These are phyloP conservation scores for Acipenser oxyrinchus DNA, from an alignment of 2,797 vertebrate genomes.

Conservation along the genomic window DNA sequence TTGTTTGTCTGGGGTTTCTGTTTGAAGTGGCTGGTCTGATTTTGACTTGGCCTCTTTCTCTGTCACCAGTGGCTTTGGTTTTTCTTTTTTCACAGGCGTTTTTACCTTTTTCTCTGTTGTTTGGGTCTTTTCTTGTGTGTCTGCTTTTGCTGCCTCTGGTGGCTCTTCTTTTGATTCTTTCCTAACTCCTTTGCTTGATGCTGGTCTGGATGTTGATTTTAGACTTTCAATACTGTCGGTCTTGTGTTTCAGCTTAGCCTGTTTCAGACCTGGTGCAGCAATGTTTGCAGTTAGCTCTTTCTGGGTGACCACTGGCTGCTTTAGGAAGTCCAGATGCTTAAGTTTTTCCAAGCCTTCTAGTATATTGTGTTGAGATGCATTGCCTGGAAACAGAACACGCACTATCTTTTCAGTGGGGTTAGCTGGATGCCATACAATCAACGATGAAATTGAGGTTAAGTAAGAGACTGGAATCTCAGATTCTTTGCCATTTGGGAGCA, in stretches of 20 bases:
- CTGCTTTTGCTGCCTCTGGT: slow-evolving; percentile 61
- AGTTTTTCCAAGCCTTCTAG: slow-evolving; percentile 93
- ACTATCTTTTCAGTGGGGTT: slow-evolving; percentile 91
- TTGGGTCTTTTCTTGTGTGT: slow-evolving; percentile 53
- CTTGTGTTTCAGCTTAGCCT: slow-evolving; percentile 81
- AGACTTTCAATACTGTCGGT: slow-evolving; percentile 90
- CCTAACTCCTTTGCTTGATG: slow-evolving; percentile 64
- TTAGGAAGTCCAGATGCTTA: slow-evolving; percentile 90
- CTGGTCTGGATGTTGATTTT: slow-evolving; percentile 71
- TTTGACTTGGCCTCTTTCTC: slow-evolving; percentile 57
- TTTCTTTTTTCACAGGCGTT: no score
- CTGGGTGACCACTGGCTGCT: slow-evolving; percentile 81
- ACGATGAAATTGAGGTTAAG: slow-evolving; percentile 83
- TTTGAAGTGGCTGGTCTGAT: slow-evolving; percentile 59
- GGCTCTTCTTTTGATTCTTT: slow-evolving; percentile 84
- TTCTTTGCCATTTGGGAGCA: slow-evolving; percentile 82
- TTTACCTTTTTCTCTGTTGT: slow-evolving; percentile 43
- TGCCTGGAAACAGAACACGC: slow-evolving; percentile 89
- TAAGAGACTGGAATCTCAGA: slow-evolving; percentile 82
- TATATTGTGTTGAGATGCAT: slow-evolving; percentile 85
- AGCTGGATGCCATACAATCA: slow-evolving; percentile 95
- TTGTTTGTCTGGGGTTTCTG: slow-evolving; percentile 73
- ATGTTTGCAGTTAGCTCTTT: slow-evolving; percentile 68
- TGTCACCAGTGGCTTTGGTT: no score
- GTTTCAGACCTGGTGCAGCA: slow-evolving; percentile 67